Percentiles rank a stretch among this genome's conserved stretches.
These are phyloP conservation scores for Pristionchus pacificus DNA, from an alignment of 1,140 invertebrate species.

Conservation along the genomic window DNA sequence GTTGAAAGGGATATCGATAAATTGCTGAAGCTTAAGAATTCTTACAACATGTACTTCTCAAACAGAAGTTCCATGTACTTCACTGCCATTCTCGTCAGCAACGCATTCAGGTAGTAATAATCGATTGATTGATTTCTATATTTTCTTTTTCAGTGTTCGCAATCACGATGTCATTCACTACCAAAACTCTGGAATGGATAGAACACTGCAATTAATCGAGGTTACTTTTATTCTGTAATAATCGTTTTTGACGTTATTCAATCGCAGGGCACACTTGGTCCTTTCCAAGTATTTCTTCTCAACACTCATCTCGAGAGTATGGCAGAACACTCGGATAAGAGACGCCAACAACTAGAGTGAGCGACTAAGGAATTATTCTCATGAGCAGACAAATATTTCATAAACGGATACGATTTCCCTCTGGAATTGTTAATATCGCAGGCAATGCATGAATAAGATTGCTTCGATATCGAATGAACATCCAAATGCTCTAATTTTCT, in stretches of 20 bases:
- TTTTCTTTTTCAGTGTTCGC: slow-evolving; percentile 24
- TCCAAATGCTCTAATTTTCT: slow-evolving; percentile 18
- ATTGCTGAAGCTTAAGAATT: slow-evolving; percentile 49
- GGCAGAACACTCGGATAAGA: slow-evolving; percentile 27
- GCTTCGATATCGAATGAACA: neutral
- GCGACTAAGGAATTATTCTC: neutral
- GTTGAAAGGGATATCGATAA: slow-evolving; percentile 58
- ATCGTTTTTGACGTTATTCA: neutral
- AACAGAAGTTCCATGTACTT: slow-evolving; percentile 35
- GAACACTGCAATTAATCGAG: slow-evolving; percentile 51
- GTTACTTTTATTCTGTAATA: slow-evolving; percentile 38
- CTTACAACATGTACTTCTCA: slow-evolving; percentile 41
- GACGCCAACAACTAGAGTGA: neutral
- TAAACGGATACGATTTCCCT: no score
- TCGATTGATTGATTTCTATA: neutral
- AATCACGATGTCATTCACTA: slow-evolving; percentile 41
- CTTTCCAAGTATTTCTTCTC: slow-evolving; percentile 37
- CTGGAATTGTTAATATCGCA: slow-evolving; percentile 32
- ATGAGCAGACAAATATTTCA: no score
- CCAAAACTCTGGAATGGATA: slow-evolving; percentile 39
- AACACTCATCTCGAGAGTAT: slow-evolving; percentile 48
- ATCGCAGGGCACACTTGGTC: slow-evolving; percentile 34
- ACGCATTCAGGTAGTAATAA: slow-evolving; percentile 17
- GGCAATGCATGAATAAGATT: slow-evolving; percentile 40
- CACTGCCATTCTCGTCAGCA: slow-evolving; percentile 43